phyloP scores from a whole-genome alignment of 2,888 invertebrate genomes.

The Cataglyphis rosenhaueri region DNA sequence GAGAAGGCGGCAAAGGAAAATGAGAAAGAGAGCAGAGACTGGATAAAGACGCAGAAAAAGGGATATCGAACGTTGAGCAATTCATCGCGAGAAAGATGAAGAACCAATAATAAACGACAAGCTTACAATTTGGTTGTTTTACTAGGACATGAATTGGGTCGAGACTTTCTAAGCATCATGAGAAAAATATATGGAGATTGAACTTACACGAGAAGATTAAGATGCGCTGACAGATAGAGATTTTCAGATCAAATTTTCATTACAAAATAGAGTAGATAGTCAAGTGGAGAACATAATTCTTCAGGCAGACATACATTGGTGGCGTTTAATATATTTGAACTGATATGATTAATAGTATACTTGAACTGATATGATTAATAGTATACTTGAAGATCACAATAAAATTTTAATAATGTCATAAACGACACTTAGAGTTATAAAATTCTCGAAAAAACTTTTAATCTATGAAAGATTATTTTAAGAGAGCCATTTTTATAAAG shows the following conservation, averaged over 20 bases:
- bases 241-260: too few relatives aligned
- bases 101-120: slow-evolving; percentile 75
- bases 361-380: too few relatives aligned
- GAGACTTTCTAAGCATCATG: slow-evolving; percentile 60
- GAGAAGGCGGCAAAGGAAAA: slow-evolving; percentile 11
- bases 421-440: too few relatives aligned
- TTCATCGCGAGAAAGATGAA: slow-evolving; percentile 48
- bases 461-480: not conserved
- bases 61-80: slow-evolving; percentile 54
- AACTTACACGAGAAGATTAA: slow-evolving; percentile 29
- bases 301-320: not conserved
- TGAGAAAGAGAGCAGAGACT: slow-evolving; percentile 10
- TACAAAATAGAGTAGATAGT: not conserved
- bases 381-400: too few relatives aligned
- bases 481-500: not conserved
- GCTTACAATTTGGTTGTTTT: slow-evolving; percentile 77
- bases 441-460: not conserved
- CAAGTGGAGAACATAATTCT: not conserved
- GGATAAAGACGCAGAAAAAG: slow-evolving; percentile 36
- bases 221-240: not conserved
- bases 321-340: not conserved
- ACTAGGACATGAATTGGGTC: slow-evolving; percentile 76
- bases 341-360: too few relatives aligned
- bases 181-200: slow-evolving; percentile 21
- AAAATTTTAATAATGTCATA: too few relatives aligned